Evolutionary conservation across 2,113 vertebrate species (phyloP).

Genomic region (Panthera tigris): DNA sequence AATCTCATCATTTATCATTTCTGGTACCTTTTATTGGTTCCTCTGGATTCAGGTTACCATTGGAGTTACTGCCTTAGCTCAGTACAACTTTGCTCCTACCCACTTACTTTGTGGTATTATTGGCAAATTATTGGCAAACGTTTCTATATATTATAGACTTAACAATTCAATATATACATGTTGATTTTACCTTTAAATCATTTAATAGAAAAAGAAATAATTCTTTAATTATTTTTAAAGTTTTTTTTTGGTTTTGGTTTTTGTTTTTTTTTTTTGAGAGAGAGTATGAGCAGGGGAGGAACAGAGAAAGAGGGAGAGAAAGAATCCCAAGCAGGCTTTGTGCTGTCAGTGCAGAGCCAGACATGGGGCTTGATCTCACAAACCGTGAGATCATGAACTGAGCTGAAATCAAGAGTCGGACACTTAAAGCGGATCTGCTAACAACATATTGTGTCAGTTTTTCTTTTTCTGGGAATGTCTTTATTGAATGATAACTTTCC

Average conservation of each 20-base stretch:
- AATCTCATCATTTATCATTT: not conserved
- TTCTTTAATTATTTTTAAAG: not conserved
- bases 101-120: not conserved
- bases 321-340: too few relatives aligned
- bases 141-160: not conserved
- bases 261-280: too few relatives aligned
- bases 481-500: not conserved
- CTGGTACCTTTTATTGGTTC: not conserved
- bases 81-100: not conserved
- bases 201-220: not conserved
- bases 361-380: too few relatives aligned
- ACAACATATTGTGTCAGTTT: not conserved
- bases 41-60: not conserved
- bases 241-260: not conserved
- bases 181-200: not conserved
- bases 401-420: too few relatives aligned
- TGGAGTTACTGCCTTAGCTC: not conserved
- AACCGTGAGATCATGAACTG: too few relatives aligned
- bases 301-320: too few relatives aligned
- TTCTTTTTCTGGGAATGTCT: not conserved
- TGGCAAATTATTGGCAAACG: not conserved
- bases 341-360: too few relatives aligned
- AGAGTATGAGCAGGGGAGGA: too few relatives aligned
- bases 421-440: not conserved
- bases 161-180: not conserved